Conservation (phyloP, 2,888 invertebrate genomes). For the Oligia strigilis region DNA sequence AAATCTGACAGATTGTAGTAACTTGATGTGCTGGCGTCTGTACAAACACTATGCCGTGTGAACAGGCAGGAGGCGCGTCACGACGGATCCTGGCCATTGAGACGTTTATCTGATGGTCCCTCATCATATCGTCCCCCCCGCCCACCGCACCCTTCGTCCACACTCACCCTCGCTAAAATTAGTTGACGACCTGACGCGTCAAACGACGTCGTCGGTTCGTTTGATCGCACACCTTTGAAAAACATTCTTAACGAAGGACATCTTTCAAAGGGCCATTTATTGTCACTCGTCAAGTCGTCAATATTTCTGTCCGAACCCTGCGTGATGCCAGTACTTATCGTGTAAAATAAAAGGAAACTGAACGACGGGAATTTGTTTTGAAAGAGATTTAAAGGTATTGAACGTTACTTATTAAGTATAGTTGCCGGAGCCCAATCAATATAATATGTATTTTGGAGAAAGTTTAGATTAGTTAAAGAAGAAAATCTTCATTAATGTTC, state of each 20-base stretch:
- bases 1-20: too few species aligned
- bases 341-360: constrained; percentile 35
- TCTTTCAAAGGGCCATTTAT: constrained; percentile 32
- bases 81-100: constrained; percentile 52
- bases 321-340: not conserved
- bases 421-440: not conserved
- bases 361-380: constrained; percentile 21
- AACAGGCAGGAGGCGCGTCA: constrained; percentile 46
- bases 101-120: constrained; percentile 75
- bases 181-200: constrained; percentile 47
- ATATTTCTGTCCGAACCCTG: constrained; percentile 24
- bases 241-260: constrained; percentile 48
- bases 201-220: constrained; percentile 54
- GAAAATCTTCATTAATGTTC: not conserved
- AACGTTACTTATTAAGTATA: not conserved
- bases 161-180: constrained; percentile 57
- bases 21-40: too few species aligned
- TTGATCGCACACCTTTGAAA: constrained; percentile 47
- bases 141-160: constrained; percentile 46
- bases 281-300: constrained; percentile 37
- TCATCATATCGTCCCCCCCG: constrained; percentile 41
- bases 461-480: not conserved
- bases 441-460: not conserved
- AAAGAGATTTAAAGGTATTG: constrained; percentile 6
- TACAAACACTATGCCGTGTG: constrained; percentile 47